Conservation (phyloP, 1,140 invertebrate genomes). For the Listronotus oregonensis region DNA sequence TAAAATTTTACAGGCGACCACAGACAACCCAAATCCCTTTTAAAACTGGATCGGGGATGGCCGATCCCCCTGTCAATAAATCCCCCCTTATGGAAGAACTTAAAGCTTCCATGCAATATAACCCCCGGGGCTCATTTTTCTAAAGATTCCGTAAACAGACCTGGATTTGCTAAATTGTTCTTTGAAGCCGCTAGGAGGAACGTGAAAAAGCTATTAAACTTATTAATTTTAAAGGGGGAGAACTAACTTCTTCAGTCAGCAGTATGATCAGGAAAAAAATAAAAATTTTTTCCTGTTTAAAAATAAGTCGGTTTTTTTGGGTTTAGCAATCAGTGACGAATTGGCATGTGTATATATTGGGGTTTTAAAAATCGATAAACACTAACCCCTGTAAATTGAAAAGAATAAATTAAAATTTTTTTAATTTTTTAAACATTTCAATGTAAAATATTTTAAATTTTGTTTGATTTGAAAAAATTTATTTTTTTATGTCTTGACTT, state of each 20-base stretch:
- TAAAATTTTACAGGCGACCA: slow-evolving; percentile 59
- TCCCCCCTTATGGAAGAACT: slow-evolving; percentile 79
- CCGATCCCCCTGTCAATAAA: slow-evolving; percentile 62
- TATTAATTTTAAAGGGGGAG: slow-evolving; percentile 86
- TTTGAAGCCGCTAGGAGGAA: slow-evolving; percentile 86
- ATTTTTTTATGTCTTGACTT: too few relatives aligned
- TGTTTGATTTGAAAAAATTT: too few relatives aligned
- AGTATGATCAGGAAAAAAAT: slow-evolving; percentile 69
- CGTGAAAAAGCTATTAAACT: slow-evolving; percentile 88
- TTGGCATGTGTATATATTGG: too few relatives aligned
- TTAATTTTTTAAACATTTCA: too few relatives aligned
- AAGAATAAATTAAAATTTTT: too few relatives aligned
- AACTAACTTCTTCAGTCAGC: slow-evolving; percentile 68
- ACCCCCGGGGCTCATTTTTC: slow-evolving; percentile 88
- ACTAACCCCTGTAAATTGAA: too few relatives aligned
- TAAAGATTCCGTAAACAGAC: slow-evolving; percentile 75
- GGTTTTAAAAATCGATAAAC: too few relatives aligned
- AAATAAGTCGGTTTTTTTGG: too few relatives aligned
- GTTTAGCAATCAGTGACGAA: too few relatives aligned
- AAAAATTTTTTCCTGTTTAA: too few relatives aligned
- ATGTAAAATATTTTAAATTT: too few relatives aligned
- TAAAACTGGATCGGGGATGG: slow-evolving; percentile 71
- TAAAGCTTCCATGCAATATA: slow-evolving; percentile 79
- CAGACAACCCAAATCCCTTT: slow-evolving; percentile 57
- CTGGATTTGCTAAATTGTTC: slow-evolving; percentile 89